Conservation (phyloP, 2,113 vertebrate genomes). For the Oreochromis spilurus region DNA sequence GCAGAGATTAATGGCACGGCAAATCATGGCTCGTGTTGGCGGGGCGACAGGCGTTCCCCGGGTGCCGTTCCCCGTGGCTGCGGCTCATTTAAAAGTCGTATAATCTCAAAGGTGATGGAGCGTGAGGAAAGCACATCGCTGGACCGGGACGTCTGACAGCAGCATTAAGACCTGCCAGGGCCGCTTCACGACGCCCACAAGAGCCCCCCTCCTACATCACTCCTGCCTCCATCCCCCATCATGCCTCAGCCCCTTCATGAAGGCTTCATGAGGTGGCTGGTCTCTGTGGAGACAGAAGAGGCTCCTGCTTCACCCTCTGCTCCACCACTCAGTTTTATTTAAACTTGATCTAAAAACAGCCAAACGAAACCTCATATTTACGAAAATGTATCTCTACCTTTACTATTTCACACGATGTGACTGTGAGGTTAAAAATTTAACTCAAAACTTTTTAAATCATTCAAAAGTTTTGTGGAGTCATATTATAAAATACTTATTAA, state of each 20-base stretch:
- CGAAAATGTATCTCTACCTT: background rate
- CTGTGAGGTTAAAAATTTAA: background rate
- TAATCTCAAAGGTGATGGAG: constrained; percentile 48
- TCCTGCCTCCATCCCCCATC: background rate
- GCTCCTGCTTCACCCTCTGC: background rate
- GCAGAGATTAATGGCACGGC: constrained; percentile 61
- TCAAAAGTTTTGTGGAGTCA: background rate
- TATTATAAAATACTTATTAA: background rate
- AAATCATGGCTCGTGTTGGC: constrained; percentile 58
- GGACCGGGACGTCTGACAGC: constrained; percentile 62
- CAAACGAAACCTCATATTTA: background rate
- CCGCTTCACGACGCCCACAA: constrained; percentile 26
- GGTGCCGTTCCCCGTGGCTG: constrained; percentile 41
- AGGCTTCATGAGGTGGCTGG: background rate
- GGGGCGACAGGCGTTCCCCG: constrained; percentile 48
- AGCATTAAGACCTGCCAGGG: constrained; percentile 67
- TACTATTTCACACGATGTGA: background rate
- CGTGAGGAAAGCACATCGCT: constrained; percentile 16
- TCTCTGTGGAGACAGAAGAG: background rate
- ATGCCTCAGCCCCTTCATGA: background rate
- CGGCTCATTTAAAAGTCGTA: constrained; percentile 65
- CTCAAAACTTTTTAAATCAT: background rate
- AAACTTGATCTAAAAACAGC: background rate
- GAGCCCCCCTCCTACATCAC: background rate
- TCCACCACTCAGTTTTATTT: background rate